A percentile compares a stretch with the other conserved stretches of the same genome.
These are phyloP conservation scores for Stigmatopora nigra DNA, from an alignment of 2,113 vertebrate genomes.

Conservation along the genomic window DNA sequence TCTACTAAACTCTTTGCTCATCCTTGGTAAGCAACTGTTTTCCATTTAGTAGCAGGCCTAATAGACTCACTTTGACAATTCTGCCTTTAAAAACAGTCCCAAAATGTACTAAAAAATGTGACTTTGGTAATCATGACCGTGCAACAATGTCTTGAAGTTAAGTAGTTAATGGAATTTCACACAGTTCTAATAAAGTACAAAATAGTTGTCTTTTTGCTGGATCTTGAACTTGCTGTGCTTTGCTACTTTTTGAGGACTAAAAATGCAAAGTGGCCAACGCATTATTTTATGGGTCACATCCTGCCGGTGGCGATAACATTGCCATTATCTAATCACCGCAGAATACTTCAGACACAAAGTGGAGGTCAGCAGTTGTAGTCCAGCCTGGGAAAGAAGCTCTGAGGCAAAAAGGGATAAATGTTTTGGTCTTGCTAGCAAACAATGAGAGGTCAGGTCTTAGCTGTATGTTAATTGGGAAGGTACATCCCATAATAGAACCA, in stretches of 20 bases:
- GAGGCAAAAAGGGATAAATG: conserved; percentile 6
- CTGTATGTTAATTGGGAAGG: conserved; percentile 43
- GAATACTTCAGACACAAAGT: conserved; percentile 58
- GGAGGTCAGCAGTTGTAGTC: conserved; percentile 50
- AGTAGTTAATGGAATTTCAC: background rate
- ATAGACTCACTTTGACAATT: conserved; percentile 31
- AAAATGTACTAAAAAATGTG: conserved; percentile 8
- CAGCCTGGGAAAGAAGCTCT: conserved; percentile 32
- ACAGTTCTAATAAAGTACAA: background rate
- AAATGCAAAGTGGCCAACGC: conserved; percentile 34
- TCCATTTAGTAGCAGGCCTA: conserved; percentile 21
- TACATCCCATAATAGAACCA: conserved; percentile 35
- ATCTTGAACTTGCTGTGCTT: background rate
- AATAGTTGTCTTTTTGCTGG: background rate
- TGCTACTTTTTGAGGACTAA: conserved; percentile 14
- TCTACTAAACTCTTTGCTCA: conserved; percentile 21
- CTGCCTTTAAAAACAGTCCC: conserved; percentile 5
- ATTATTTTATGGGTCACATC: conserved; percentile 45
- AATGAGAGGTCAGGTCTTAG: conserved; percentile 45
- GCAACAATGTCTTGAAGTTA: too few relatives aligned
- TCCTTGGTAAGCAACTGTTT: conserved; percentile 11
- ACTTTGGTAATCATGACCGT: background rate
- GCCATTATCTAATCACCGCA: conserved; percentile 48
- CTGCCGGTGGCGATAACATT: conserved; percentile 39
- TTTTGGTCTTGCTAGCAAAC: conserved; percentile 20